Conservation (phyloP, 2,888 invertebrate species). For the Elysia crispata region DNA sequence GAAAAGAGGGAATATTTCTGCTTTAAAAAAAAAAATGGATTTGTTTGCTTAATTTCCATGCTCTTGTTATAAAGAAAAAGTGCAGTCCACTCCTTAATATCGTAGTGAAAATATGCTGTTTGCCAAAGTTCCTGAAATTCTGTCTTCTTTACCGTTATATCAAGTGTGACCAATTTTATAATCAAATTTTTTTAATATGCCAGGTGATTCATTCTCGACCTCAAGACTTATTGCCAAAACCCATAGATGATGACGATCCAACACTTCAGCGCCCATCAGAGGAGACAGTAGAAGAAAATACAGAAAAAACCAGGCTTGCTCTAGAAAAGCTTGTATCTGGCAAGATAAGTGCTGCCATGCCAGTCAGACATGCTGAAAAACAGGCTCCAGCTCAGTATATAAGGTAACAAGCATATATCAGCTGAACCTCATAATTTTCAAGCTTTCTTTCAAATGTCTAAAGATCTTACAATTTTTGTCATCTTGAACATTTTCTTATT, state of each 20-base stretch:
- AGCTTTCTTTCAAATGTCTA: too few relatives aligned
- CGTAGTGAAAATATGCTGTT: background rate
- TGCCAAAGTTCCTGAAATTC: background rate
- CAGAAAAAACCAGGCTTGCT: slow-evolving; percentile 92
- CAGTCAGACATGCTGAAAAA: slow-evolving; percentile 96
- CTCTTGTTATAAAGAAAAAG: too few relatives aligned
- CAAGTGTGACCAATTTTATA: background rate
- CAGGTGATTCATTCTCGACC: slow-evolving; percentile 93
- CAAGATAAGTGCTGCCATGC: slow-evolving; percentile 97
- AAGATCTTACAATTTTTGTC: too few relatives aligned
- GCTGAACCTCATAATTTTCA: too few relatives aligned
- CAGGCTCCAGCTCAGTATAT: slow-evolving; percentile 96
- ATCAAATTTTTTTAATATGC: slow-evolving; percentile 39
- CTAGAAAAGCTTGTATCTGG: slow-evolving; percentile 86
- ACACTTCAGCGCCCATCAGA: slow-evolving; percentile 91
- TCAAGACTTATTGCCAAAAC: slow-evolving; percentile 92
- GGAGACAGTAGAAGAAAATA: slow-evolving; percentile 89
- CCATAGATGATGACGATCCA: slow-evolving; percentile 94
- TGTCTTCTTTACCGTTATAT: background rate
- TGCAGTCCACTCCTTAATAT: background rate
- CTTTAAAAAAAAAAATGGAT: too few relatives aligned
- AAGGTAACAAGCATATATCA: slow-evolving; percentile 77
- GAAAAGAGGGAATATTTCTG: too few relatives aligned
- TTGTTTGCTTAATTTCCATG: too few relatives aligned
- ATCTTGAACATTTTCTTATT: too few relatives aligned